Conservation (phyloP, 2,888 invertebrate species). For the Cosmia trapezina region DNA sequence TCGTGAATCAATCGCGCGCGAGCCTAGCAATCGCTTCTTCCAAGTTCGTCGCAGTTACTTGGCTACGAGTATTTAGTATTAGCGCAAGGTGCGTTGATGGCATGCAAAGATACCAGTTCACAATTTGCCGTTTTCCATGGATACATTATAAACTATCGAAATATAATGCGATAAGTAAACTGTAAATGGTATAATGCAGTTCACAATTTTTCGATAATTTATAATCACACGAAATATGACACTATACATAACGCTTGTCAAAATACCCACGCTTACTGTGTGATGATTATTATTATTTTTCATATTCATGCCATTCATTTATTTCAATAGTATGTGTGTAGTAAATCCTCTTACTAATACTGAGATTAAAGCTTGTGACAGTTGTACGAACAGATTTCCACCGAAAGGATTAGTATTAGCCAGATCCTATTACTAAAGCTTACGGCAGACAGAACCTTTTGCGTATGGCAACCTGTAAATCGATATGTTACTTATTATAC, state of each 20-base stretch:
- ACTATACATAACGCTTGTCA: neutral
- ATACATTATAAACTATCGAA: no score
- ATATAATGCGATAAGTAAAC: no score
- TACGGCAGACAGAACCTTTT: conserved; percentile 2
- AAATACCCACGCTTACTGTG: neutral
- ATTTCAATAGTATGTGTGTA: neutral
- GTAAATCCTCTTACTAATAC: neutral
- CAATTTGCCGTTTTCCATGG: no score
- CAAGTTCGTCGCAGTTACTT: no score
- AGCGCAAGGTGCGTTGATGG: no score
- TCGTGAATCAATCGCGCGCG: no score
- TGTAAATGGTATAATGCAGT: no score
- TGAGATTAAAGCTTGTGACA: neutral
- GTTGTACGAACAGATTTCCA: neutral
- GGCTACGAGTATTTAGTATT: no score
- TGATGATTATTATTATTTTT: neutral
- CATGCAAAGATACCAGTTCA: no score
- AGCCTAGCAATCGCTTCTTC: no score
- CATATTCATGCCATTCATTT: conserved; percentile 1
- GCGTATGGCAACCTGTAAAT: conserved; percentile 10
- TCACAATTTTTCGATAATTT: no score
- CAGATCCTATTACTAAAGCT: conserved; percentile 3
- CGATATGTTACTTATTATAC: conserved; percentile 25
- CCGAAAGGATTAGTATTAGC: neutral
- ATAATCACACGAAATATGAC: no score